Base-by-base conservation (phyloP, 2,888 invertebrate species). In the Drosophila ustulata region DNA sequence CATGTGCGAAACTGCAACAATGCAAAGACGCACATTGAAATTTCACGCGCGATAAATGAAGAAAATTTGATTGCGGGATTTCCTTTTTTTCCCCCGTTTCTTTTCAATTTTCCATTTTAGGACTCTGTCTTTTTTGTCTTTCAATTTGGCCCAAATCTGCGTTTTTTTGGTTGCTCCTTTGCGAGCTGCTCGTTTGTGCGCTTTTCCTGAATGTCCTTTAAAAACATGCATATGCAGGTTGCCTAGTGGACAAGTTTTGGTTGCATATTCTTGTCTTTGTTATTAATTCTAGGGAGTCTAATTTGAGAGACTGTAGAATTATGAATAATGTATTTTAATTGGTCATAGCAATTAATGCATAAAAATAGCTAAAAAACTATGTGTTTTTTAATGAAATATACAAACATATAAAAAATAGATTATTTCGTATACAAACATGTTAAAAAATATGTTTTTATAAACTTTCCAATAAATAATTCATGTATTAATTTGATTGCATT, bases 41-140 rank as follows among this genome's bases (percentile, higher is more conserved):
- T 79, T 78, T 74, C 79, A 73, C 75, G 74, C 75, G 74, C 81
- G 81, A 79, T 84, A 80, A 82, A 77, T 74, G 75, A 69, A 56
- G 49, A 51, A 43, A 57, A 58, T 70, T 63, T 64, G 34, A 56
- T 59, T 51, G 43, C 30, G 50, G 30, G n/a, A 58, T 51, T 61
- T 30, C 32, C 11, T 18, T 28, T n/a, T 28, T 45, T 32, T 41
- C 8, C 50, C 47, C 50, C 47, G 50, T 45, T 50, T 26, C n/a
- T 18, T n/a, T 18, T 13, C 28, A 28, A 30, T 30, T n/a, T 25
- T 43, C 18, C 18, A 45, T 13, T 39, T 9, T 9, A 32, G 32
- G 32, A 32, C 32, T 6, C 7, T 9, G 11, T 47, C 18, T 56
- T 70, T 25, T 56, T 70, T 74, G 74, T 74, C 71, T 76, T 69